A percentile compares a stretch with the other conserved stretches of the same genome.
Conservation (phyloP, 2,797 vertebrate species). For the Allenopithecus nigroviridis region DNA sequence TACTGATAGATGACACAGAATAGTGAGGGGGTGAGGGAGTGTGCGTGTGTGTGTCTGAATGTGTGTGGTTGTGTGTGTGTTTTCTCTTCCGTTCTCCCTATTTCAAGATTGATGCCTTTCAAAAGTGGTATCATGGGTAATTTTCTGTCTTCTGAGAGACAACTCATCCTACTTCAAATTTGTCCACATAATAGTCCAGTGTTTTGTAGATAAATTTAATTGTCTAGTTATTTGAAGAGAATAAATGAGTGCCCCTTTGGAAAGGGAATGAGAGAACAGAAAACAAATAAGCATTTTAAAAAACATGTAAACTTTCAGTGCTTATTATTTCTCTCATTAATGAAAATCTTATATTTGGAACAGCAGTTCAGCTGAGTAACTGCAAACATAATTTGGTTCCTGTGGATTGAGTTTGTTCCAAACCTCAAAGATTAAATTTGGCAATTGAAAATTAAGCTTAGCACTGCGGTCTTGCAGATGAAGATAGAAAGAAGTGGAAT, state of each 20-base stretch:
- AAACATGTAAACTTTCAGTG: background rate
- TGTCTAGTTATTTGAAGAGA: background rate
- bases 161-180: background rate
- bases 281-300: conserved; percentile 15
- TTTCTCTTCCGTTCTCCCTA: background rate
- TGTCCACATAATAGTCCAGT: background rate
- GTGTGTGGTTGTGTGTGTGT: too few species aligned
- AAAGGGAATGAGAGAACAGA: background rate
- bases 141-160: background rate
- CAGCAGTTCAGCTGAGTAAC: conserved; percentile 13
- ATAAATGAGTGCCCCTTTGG: background rate
- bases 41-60: fast-evolving
- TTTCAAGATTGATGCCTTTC: background rate
- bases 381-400: conserved; percentile 47
- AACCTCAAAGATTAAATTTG: conserved; percentile 23
- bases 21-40: background rate
- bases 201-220: background rate
- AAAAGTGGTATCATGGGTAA: background rate
- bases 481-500: background rate
- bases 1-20: background rate
- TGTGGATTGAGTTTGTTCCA: background rate
- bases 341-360: conserved; percentile 52
- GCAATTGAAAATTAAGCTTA: conserved; percentile 31
- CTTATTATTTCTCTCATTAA: conserved; percentile 32
- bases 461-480: background rate